Evolutionary conservation across 2,888 invertebrate genomes (phyloP).

Genomic region (Drosophila pseudotakahashii): DNA sequence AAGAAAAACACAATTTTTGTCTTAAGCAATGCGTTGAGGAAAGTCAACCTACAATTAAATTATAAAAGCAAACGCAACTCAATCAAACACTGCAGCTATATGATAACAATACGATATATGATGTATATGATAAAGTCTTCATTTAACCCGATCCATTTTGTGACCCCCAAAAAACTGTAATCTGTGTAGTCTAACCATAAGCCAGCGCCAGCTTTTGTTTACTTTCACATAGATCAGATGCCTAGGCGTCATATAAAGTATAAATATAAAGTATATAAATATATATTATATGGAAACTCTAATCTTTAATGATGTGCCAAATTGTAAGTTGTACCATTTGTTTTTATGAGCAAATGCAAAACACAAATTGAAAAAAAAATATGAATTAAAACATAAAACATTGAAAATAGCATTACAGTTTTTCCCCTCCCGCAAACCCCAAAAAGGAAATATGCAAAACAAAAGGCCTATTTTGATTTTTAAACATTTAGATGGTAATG

Average conservation of each 20-base stretch:
- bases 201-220: slow-evolving; percentile 76
- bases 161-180: slow-evolving; percentile 35
- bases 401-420: slow-evolving; percentile 45
- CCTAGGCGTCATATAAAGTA: slow-evolving; percentile 67
- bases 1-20: slow-evolving; percentile 72
- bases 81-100: slow-evolving; percentile 74
- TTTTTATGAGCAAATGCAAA: slow-evolving; percentile 73
- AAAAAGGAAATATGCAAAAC: slow-evolving; percentile 22
- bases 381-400: slow-evolving; percentile 52
- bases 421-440: slow-evolving; percentile 22
- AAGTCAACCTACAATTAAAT: slow-evolving; percentile 61
- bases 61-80: slow-evolving; percentile 72
- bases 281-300: slow-evolving; percentile 65
- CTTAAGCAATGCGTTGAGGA: slow-evolving; percentile 68
- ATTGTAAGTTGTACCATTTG: slow-evolving; percentile 83
- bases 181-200: slow-evolving; percentile 74
- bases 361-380: slow-evolving; percentile 65
- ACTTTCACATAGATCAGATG: slow-evolving; percentile 75
- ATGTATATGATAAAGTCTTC: slow-evolving; percentile 44
- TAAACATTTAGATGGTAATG: slow-evolving; percentile 66
- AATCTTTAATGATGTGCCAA: slow-evolving; percentile 83
- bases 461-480: slow-evolving; percentile 52
- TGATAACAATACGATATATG: slow-evolving; percentile 48
- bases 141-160: slow-evolving; percentile 43
- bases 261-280: slow-evolving; percentile 66